Base-by-base conservation (phyloP, 1,140 invertebrate species). In the Drosophila ficusphila region DNA sequence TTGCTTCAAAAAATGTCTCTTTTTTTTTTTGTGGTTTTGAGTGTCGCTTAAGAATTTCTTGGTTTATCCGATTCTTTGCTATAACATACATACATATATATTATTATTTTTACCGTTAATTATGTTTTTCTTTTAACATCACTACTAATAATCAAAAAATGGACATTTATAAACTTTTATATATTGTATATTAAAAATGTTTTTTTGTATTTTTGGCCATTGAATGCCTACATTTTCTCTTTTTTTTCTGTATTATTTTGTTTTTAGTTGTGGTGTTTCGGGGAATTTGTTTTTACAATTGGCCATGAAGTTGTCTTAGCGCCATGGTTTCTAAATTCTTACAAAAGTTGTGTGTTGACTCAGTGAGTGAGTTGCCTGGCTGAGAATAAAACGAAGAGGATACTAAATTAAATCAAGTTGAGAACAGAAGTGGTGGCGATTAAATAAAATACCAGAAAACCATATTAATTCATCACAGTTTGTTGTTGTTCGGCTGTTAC, bases 131-230 rank as follows among this genome's bases (percentile, higher is more conserved):
- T 71, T 74, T 73, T 82, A 86, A 86, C 82, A 88, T 86, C 82
- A 86, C 82, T 86, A 86, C 82, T 86, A 86, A 86, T 86, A 86
- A 86, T 86, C 77, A 86, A 86, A 86, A 86, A 86, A 86, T 86
- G 82, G 82, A 86, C 82, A 86, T 86, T 86, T 86, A 86, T 86
- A 86, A 86, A 88, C 81, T 73, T 86, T 88, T 76, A 73, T 76
- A 73, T 73, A 72, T 76, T 71, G 78, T 81, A 56, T 79, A 72
- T 81, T 81, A 81, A 81, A 81, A 81, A 81, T 81, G 68, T 62
- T 64, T 61, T 58, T 54, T 49, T 58, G 38, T 38, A 29, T 36
- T 73, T 51, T 61, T 68, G 38, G 49, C 39, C 54, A 41, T 54
- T 53, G 16, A 36, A 46, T 70, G 58, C 58, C 70, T 34, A 33